A percentile compares a stretch with the other conserved stretches of the same genome.
Evolutionary conservation across 2,888 invertebrate genomes (phyloP).

Genomic region (Timandra comae): DNA sequence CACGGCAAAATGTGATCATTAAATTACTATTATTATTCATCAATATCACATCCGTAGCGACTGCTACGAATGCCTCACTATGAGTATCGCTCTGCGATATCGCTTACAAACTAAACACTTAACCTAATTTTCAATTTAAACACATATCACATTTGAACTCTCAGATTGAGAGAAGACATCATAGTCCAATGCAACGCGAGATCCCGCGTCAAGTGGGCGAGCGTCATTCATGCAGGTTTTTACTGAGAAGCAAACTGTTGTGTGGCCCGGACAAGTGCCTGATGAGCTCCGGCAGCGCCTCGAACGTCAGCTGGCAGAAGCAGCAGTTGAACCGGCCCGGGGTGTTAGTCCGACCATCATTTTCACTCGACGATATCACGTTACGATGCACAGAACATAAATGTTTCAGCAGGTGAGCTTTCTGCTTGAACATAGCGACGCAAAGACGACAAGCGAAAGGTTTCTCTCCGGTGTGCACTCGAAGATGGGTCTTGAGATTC

Average conservation of each 20-base stretch:
- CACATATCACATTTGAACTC: conserved; percentile 76
- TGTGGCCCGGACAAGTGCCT: conserved; percentile 92
- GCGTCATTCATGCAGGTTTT: conserved; percentile 87
- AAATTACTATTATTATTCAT: conserved; percentile 48
- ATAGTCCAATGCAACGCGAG: conserved; percentile 60
- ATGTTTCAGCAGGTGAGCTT: conserved; percentile 91
- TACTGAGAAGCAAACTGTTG: conserved; percentile 90
- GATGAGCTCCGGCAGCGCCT: conserved; percentile 90
- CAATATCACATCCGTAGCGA: conserved; percentile 49
- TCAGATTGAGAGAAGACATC: conserved; percentile 56
- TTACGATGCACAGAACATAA: conserved; percentile 92
- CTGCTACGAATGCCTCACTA: conserved; percentile 54
- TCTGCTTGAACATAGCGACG: conserved; percentile 94
- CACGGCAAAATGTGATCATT: conserved; percentile 66
- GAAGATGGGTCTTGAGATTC: conserved; percentile 92
- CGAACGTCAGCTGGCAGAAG: conserved; percentile 90
- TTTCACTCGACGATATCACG: conserved; percentile 89
- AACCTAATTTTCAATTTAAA: conserved; percentile 62
- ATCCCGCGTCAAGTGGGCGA: conserved; percentile 50
- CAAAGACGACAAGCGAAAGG: conserved; percentile 92
- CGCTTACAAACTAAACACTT: conserved; percentile 59
- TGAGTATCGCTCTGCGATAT: conserved; percentile 72
- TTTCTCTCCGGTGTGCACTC: conserved; percentile 92
- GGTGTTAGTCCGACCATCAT: conserved; percentile 79
- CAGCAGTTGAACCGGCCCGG: conserved; percentile 87